phyloP scores from a whole-genome alignment of 1,140 invertebrate species.

The Planococcus citri region DNA sequence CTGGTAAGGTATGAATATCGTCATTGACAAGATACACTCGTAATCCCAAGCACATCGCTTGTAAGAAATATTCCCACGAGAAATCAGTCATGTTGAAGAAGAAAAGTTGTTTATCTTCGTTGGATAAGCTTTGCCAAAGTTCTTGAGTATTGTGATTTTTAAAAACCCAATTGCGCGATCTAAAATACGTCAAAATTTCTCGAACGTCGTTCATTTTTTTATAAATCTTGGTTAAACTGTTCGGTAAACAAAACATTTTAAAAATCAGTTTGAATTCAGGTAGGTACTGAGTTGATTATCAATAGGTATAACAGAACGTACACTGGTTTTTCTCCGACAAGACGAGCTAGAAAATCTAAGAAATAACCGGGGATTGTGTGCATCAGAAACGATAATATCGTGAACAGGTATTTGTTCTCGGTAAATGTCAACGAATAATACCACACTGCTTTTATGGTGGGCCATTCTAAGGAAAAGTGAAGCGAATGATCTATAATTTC shows the following conservation, averaged over 20 bases:
- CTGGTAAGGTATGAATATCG: constrained; percentile 40
- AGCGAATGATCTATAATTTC: constrained; percentile 35
- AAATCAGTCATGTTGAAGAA: constrained; percentile 52
- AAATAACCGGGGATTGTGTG: constrained; percentile 36
- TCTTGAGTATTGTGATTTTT: constrained; percentile 47
- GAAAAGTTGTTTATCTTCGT: constrained; percentile 49
- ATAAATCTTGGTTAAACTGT: constrained; percentile 58
- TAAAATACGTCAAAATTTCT: constrained; percentile 55
- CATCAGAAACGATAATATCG: constrained; percentile 35
- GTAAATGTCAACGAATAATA: constrained; percentile 40
- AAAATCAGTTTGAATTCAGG: no score
- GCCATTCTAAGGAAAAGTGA: constrained; percentile 29
- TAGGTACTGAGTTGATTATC: no score
- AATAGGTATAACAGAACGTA: constrained; percentile 29
- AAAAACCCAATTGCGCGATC: constrained; percentile 54
- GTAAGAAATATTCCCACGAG: constrained; percentile 44
- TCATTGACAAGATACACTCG: constrained; percentile 49
- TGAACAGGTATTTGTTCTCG: constrained; percentile 37
- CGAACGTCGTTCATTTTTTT: constrained; percentile 58
- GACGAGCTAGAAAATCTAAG: constrained; percentile 30
- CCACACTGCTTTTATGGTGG: constrained; percentile 40
- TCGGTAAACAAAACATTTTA: constrained; percentile 32
- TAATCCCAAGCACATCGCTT: constrained; percentile 43
- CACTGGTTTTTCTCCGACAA: constrained; percentile 36
- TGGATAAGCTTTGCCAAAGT: constrained; percentile 46